Conservation (phyloP, 2,888 invertebrate genomes). For the Agapostemon virescens region DNA sequence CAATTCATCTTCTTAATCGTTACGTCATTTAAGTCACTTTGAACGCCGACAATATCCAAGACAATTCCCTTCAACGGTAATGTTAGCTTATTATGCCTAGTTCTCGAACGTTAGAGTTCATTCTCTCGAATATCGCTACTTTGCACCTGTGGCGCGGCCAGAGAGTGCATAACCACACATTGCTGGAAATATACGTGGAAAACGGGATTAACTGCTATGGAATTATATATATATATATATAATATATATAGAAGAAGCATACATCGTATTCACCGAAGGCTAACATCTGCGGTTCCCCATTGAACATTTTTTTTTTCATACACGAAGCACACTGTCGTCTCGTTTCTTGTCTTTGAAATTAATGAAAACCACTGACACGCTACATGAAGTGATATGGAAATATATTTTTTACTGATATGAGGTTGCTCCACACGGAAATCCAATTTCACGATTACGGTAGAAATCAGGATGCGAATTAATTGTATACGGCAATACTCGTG, state of each 20-base stretch:
- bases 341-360: background rate
- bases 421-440: background rate
- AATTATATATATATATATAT: background rate
- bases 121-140: constrained; percentile 19
- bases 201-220: constrained; percentile 9
- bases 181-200: constrained; percentile 9
- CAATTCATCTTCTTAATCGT: constrained; percentile 27
- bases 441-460: background rate
- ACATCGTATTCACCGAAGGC: background rate
- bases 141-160: constrained; percentile 29
- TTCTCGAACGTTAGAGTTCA: constrained; percentile 22
- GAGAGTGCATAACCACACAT: constrained; percentile 1
- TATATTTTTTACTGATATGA: constrained; percentile 25
- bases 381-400: constrained; percentile 22
- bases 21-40: constrained; percentile 37
- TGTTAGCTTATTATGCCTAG: constrained; percentile 12
- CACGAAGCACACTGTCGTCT: background rate
- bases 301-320: background rate
- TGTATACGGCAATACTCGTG: background rate
- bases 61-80: constrained; percentile 41
- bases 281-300: background rate
- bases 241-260: constrained; percentile 9
- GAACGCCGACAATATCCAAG: constrained; percentile 34
- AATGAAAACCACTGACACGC: constrained; percentile 2
- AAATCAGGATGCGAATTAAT: background rate